Evolutionary conservation across 2,797 vertebrate species (phyloP).

Genomic region (Argentina silus): DNA sequence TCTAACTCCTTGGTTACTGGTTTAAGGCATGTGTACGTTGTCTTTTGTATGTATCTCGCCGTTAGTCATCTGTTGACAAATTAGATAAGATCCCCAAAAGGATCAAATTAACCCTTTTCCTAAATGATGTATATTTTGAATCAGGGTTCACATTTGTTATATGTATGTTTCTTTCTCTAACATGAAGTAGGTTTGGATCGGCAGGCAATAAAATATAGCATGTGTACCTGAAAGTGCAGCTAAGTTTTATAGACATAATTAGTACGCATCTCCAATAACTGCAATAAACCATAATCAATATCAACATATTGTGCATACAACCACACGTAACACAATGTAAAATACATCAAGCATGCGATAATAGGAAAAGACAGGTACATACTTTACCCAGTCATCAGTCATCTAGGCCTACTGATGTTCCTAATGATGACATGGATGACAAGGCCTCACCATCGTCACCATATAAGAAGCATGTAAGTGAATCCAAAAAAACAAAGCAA

Average conservation of each 20-base stretch:
- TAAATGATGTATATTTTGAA: neutral
- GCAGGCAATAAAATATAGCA: neutral
- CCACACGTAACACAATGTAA: constrained; percentile 34
- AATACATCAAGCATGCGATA: constrained; percentile 59
- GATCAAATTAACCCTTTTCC: neutral
- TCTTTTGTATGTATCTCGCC: neutral
- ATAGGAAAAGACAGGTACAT: neutral
- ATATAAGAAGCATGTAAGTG: neutral
- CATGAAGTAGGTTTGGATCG: neutral
- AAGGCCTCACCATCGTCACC: neutral
- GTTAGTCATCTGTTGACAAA: neutral
- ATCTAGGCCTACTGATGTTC: neutral
- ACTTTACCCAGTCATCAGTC: neutral
- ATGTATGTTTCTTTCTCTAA: neutral
- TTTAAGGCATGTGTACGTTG: neutral
- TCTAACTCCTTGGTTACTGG: neutral
- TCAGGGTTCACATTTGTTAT: neutral
- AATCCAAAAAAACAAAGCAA: neutral
- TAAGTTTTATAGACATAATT: neutral
- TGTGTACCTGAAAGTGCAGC: neutral
- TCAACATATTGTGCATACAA: constrained; percentile 17
- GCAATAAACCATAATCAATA: neutral
- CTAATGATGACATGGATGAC: neutral
- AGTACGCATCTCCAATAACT: neutral
- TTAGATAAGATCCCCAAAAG: neutral